Percentiles rank a stretch among this genome's conserved stretches.
Conservation (phyloP, 2,797 vertebrate species). For the Pseudocheirus occidentalis region DNA sequence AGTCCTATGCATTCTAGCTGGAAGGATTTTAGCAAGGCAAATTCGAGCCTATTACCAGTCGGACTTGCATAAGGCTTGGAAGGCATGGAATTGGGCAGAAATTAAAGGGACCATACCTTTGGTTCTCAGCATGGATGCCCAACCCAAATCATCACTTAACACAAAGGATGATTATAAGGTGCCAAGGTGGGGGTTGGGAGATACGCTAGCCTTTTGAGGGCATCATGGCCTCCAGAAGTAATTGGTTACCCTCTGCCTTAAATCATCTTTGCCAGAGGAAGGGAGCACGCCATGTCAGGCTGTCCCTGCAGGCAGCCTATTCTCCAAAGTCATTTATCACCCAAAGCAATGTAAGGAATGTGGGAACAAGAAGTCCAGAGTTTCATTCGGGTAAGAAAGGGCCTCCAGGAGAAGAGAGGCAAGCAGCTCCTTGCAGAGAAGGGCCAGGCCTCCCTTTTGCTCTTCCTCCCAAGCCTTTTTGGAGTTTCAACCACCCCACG, state of each 20-base stretch:
- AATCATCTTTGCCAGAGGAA: constrained; percentile 4
- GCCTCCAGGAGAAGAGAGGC: background rate
- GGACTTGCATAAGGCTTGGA: background rate
- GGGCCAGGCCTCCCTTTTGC: background rate
- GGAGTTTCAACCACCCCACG: background rate
- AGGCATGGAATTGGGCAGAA: background rate
- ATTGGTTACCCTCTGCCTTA: background rate
- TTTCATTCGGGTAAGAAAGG: constrained; percentile 49
- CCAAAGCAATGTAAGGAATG: constrained; percentile 80
- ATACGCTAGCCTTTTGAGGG: background rate
- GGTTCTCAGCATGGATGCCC: background rate
- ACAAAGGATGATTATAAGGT: background rate
- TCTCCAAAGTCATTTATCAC: constrained; percentile 79
- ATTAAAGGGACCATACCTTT: background rate
- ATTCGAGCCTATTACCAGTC: background rate
- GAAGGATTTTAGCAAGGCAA: background rate
- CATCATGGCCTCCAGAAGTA: background rate
- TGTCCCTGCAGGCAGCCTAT: constrained; percentile 72
- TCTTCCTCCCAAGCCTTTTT: background rate
- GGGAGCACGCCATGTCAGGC: constrained; percentile 4
- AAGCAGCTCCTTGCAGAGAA: background rate
- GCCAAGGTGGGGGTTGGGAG: background rate
- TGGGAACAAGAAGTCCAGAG: constrained; percentile 71
- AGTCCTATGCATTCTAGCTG: background rate
- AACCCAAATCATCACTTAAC: background rate